Evolutionary conservation across 2,888 invertebrate species (phyloP).

Genomic region (Ischnura elegans): DNA sequence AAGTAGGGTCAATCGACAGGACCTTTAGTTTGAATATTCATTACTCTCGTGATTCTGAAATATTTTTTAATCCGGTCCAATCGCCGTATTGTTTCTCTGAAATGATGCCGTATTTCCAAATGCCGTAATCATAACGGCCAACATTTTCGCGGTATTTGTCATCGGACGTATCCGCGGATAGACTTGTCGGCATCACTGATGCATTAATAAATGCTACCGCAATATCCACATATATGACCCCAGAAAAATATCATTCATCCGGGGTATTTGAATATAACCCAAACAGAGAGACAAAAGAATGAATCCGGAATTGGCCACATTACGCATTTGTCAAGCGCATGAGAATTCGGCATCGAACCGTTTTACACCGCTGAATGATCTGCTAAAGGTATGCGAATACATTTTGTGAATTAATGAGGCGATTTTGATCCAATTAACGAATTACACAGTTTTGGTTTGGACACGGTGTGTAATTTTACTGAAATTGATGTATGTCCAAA

Average conservation of each 20-base stretch:
- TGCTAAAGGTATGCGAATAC: background rate
- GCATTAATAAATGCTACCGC: background rate
- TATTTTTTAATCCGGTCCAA: too few species aligned
- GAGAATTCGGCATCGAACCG: background rate
- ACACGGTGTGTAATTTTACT: background rate
- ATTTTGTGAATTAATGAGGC: background rate
- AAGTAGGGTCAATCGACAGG: background rate
- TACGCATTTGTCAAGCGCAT: background rate
- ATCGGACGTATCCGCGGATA: background rate
- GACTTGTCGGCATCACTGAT: background rate
- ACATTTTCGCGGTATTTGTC: background rate
- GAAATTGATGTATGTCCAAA: background rate
- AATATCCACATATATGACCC: background rate
- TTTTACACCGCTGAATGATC: background rate
- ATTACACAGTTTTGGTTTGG: background rate
- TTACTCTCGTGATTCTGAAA: background rate
- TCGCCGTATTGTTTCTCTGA: background rate
- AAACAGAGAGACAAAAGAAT: background rate
- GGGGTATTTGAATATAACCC: background rate
- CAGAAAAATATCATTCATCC: background rate
- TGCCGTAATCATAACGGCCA: background rate
- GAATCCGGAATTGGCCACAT: background rate
- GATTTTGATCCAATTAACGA: constrained; percentile 20
- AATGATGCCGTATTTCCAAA: background rate
- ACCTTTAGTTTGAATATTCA: background rate